Base-by-base conservation (phyloP, 2,888 invertebrate species). In the Drosophila lutescens region DNA sequence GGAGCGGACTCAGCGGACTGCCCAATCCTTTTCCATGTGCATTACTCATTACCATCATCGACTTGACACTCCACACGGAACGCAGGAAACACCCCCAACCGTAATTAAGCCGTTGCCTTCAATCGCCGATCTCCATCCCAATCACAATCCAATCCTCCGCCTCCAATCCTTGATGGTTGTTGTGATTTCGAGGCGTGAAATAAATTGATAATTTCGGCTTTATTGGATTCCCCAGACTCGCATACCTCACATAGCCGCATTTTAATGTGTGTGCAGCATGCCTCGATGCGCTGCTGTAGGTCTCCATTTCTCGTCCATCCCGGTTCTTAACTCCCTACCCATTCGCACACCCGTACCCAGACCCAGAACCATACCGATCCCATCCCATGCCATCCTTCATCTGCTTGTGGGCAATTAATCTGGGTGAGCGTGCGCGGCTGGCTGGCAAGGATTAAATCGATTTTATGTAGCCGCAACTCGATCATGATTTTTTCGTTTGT, bases 181-280 rank as follows among this genome's bases (percentile, higher is more conserved):
- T 73, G 79, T 87, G 83, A 82, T 85, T 82, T 78, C 67, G 76
- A 88, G 89, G 89, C 89, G 89, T 89, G 86, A 88, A 88, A 88
- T 88, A 89, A 89, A 88, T 89, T 88, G 89, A 88, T 88, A 89
- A 88, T 89, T 88, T 89, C 74, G 87, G 75, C 83, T 79, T 88
- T 89, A 88, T 83, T 86, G 89, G 88, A 86, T 81, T 80, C 76
- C 67, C 63, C 61, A 43, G 55, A 38, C 66, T 54, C 66, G 62
- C 83, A 80, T 80, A 68, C 83, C 62, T 65, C 23, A 55, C 7
- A 30, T 6, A 26, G 26, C 26, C 26, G 57, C 76, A 38, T 13
- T 23, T 23, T n/a, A 15, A 20, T 61, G 50, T 65, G 44, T 41
- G 60, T 56, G 53, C 47, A 43, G 59, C 61, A 67, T 67, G 66